These are phyloP conservation scores for Ceratosolen solmsi DNA, from an alignment of 1,140 invertebrate species.

Conservation along the genomic window DNA sequence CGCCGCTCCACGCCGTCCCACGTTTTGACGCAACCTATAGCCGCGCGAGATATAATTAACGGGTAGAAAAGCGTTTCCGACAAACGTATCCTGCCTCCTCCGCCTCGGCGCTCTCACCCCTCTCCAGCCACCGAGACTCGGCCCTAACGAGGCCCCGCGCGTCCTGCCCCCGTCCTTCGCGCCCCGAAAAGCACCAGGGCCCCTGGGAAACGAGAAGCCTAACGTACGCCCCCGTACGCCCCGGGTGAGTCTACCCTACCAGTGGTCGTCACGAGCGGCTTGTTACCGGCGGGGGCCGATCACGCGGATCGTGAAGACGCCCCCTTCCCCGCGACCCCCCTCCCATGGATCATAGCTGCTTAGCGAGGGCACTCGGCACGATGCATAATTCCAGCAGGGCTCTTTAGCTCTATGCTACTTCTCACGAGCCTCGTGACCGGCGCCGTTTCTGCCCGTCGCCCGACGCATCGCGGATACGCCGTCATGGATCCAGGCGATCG, in stretches of 20 bases:
- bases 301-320: constrained; percentile 66
- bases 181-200: constrained; percentile 35
- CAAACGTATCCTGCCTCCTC: constrained; percentile 47
- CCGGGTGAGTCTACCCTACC: neutral
- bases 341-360: constrained; percentile 61
- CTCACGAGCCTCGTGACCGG: constrained; percentile 19
- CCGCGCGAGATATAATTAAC: constrained; percentile 50
- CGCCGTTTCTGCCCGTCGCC: too few species aligned
- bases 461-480: neutral
- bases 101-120: neutral
- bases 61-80: constrained; percentile 51
- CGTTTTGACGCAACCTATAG: constrained; percentile 39
- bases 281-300: constrained; percentile 61
- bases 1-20: constrained; percentile 27
- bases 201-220: neutral
- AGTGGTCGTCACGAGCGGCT: constrained; percentile 67
- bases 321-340: constrained; percentile 8
- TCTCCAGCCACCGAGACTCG: neutral
- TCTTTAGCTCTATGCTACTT: neutral
- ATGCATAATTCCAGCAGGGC: constrained; percentile 60
- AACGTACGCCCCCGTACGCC: neutral
- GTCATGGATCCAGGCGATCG: neutral
- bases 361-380: constrained; percentile 60
- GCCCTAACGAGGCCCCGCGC: neutral
- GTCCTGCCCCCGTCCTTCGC: neutral